Percentiles rank a stretch among this genome's conserved stretches.
Evolutionary conservation across 23 tunicate genomes (phyloP).

Genomic region (Oikopleura albicans): DNA sequence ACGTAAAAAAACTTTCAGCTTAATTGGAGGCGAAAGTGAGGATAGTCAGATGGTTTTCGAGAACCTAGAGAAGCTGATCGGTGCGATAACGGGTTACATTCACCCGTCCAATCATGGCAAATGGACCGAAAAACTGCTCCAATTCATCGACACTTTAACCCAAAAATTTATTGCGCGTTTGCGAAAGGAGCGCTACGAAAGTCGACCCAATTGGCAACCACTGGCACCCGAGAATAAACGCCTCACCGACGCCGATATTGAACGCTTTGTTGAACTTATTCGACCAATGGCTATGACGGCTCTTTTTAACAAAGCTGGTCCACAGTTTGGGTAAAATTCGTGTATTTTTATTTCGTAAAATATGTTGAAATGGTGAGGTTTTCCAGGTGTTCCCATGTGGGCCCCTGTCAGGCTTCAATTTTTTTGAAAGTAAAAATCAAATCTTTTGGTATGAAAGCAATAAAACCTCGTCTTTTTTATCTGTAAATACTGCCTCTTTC

Average conservation of each 20-base stretch:
- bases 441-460: no score
- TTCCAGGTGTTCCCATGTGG: no score
- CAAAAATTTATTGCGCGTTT: neutral
- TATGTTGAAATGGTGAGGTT: no score
- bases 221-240: neutral
- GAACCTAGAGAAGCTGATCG: neutral
- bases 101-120: slow-evolving; percentile 11
- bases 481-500: no score
- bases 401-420: no score
- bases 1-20: no score
- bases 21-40: neutral
- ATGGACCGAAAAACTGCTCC: slow-evolving; percentile 18
- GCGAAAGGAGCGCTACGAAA: neutral
- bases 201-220: neutral
- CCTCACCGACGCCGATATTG: neutral
- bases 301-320: slow-evolving; percentile 9
- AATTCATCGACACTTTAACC: neutral
- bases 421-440: no score
- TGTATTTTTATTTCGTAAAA: no score
- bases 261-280: neutral
- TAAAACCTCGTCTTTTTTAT: no score
- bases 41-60: neutral
- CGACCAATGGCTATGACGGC: neutral
- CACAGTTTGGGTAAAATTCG: no score
- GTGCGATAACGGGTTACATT: neutral